Conservation (phyloP, 2,113 vertebrate genomes). For the Garra rufa region DNA sequence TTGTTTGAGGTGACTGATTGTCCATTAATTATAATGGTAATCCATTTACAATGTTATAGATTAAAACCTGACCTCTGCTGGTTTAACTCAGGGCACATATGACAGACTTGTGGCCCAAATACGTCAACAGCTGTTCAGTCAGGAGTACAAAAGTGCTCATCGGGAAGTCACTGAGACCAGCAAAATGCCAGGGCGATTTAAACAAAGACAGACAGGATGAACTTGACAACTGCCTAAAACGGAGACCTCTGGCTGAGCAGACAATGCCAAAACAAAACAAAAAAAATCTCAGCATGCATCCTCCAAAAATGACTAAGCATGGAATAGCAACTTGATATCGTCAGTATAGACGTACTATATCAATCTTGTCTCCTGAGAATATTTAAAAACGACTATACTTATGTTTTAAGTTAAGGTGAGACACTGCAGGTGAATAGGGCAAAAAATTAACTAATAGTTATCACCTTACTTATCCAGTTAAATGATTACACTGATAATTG, state of each 20-base stretch:
- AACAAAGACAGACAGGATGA: conserved; percentile 42
- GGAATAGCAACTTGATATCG: background rate
- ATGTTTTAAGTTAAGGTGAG: no score
- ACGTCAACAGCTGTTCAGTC: conserved; percentile 66
- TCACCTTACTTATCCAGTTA: no score
- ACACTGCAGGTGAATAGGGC: no score
- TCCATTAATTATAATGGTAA: conserved; percentile 41
- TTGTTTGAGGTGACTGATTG: conserved; percentile 23
- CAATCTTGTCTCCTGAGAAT: background rate
- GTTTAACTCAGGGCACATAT: conserved; percentile 39
- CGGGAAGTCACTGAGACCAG: conserved; percentile 60
- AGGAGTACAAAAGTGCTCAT: conserved; percentile 42
- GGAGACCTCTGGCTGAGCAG: conserved; percentile 17
- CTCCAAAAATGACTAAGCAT: background rate
- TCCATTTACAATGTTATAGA: conserved; percentile 26
- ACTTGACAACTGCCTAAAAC: conserved; percentile 33
- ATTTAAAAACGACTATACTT: background rate
- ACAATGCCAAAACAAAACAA: conserved; percentile 1
- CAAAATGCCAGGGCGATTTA: conserved; percentile 67
- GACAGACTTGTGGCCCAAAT: conserved; percentile 66
- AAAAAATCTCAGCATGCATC: background rate
- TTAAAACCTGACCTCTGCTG: conserved; percentile 14
- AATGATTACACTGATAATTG: no score
- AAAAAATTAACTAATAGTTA: no score
- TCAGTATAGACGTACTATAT: background rate